These are phyloP conservation scores for Mareca strepera DNA, from an alignment of 2,797 vertebrate species.

Conservation along the genomic window DNA sequence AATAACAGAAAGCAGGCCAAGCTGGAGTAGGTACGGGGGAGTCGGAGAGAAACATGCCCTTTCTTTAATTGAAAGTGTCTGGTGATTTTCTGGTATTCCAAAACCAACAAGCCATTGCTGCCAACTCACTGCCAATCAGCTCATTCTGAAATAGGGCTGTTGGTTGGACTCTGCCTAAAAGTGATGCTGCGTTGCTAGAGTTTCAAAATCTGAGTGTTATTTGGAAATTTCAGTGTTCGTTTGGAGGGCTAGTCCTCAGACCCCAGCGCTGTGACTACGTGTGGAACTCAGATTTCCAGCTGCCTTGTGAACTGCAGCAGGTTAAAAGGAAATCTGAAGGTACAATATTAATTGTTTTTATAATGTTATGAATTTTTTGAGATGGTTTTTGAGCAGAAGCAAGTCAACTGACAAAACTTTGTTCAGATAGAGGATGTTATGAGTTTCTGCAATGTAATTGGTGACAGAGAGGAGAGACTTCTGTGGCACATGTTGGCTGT, in stretches of 20 bases:
- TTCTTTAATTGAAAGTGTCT: conserved; percentile 17
- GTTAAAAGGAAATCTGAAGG: neutral
- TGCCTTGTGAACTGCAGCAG: neutral
- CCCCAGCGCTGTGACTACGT: too few species aligned
- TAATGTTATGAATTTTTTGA: neutral
- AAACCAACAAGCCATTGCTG: neutral
- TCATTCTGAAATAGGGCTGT: neutral
- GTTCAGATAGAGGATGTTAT: neutral
- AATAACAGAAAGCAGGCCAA: conserved; percentile 15
- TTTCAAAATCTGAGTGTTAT: neutral
- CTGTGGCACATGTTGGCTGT: neutral
- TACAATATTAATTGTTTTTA: neutral
- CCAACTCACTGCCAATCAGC: neutral
- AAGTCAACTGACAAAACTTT: neutral
- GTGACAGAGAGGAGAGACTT: too few species aligned
- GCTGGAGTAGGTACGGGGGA: neutral
- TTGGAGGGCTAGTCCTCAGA: neutral
- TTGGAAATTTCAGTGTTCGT: neutral
- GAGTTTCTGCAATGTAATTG: neutral
- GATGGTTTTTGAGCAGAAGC: accelerated
- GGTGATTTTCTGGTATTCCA: conserved; percentile 29
- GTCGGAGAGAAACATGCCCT: neutral
- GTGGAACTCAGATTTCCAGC: neutral
- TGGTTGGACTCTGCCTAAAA: neutral
- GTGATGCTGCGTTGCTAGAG: neutral